Percentiles rank a stretch among this genome's conserved stretches.
Conservation (phyloP, 2,888 invertebrate species). For the Drosophila colorata region DNA sequence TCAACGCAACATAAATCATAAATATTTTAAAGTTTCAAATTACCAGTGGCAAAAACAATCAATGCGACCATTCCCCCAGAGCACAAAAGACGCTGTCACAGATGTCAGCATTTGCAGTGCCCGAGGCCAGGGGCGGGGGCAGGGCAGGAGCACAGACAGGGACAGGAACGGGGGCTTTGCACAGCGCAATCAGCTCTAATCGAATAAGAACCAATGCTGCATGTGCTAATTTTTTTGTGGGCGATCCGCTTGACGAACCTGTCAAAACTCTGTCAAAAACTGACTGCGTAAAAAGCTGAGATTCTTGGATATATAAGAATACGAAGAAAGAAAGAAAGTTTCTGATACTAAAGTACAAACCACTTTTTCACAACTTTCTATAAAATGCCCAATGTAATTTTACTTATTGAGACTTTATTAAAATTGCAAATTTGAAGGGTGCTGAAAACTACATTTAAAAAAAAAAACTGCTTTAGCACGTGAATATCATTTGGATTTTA, state of each 20-base stretch:
- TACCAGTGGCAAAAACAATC: constrained; percentile 74
- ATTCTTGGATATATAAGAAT: not conserved
- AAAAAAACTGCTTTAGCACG: too few species aligned
- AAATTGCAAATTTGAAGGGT: too few species aligned
- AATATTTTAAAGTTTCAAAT: constrained; percentile 77
- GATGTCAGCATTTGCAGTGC: constrained; percentile 69
- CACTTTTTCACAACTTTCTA: too few species aligned
- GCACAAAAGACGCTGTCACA: constrained; percentile 47
- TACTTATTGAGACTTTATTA: too few species aligned
- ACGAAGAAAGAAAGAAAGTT: too few species aligned
- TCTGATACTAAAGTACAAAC: too few species aligned
- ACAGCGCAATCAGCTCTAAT: constrained; percentile 67
- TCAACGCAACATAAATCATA: constrained; percentile 73
- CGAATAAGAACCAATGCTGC: constrained; percentile 62
- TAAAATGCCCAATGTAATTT: too few species aligned
- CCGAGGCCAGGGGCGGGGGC: constrained; percentile 26
- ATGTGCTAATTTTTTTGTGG: constrained; percentile 37
- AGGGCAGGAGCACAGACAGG: not conserved
- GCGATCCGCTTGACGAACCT: not conserved
- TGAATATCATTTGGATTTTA: too few species aligned
- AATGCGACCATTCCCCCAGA: constrained; percentile 39
- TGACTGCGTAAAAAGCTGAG: not conserved
- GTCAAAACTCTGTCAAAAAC: not conserved
- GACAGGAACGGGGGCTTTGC: not conserved
- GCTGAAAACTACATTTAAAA: too few species aligned